Percentiles rank a stretch among this genome's conserved stretches.
These are phyloP conservation scores for Brassicogethes aeneus DNA, from an alignment of 2,888 invertebrate genomes.

Conservation along the genomic window DNA sequence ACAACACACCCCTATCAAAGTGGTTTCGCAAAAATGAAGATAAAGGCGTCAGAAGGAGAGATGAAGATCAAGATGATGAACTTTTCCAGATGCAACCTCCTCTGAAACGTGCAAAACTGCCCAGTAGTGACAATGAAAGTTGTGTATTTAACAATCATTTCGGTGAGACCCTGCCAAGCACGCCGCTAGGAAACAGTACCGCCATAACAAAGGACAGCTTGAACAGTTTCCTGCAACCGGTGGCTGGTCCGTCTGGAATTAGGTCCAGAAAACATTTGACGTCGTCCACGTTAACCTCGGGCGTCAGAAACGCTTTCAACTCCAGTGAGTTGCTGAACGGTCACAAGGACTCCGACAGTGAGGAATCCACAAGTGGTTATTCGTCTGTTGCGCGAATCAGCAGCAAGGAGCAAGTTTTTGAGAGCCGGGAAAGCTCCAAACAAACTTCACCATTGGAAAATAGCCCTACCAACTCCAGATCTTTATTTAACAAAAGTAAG, in stretches of 20 bases:
- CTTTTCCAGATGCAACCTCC: conserved; percentile 39
- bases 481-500: conserved; percentile 30
- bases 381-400: conserved; percentile 41
- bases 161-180: conserved; percentile 4
- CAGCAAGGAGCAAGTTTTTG: conserved; percentile 29
- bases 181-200: neutral
- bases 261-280: conserved; percentile 24
- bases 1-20: conserved; percentile 48
- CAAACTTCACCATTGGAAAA: conserved; percentile 22
- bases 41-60: conserved; percentile 33
- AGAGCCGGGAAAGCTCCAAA: conserved; percentile 24
- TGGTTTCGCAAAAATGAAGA: conserved; percentile 41
- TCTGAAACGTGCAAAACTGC: conserved; percentile 37
- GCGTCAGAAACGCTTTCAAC: conserved; percentile 13
- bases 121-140: conserved; percentile 13
- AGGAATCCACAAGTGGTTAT: conserved; percentile 50
- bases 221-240: conserved; percentile 27
- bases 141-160: conserved; percentile 5
- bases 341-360: conserved; percentile 48
- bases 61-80: conserved; percentile 35
- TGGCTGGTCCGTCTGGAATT: conserved; percentile 35
- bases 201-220: conserved; percentile 5
- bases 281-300: conserved; percentile 9
- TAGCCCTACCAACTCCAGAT: conserved; percentile 18
- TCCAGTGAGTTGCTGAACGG: conserved; percentile 16